Percentiles rank a stretch among this genome's conserved stretches.
phyloP scores from a whole-genome alignment of 2,797 vertebrate species.

The Threskiornis aethiopicus region DNA sequence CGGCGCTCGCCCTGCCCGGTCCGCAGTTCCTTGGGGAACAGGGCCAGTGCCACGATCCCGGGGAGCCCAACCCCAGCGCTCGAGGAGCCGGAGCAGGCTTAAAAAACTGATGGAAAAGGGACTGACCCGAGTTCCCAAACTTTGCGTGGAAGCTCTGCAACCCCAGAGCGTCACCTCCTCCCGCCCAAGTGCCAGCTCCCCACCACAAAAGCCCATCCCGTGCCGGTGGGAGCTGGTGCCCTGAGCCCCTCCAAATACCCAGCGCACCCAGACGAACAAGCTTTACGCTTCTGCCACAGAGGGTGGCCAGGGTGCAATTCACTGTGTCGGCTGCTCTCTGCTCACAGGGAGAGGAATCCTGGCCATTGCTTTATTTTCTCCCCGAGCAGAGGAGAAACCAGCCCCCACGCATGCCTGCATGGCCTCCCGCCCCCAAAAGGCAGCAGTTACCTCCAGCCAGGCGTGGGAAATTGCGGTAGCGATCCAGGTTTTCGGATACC shows the following conservation, averaged over 20 bases:
- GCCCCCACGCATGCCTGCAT: rapidly evolving
- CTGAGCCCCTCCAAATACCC: background rate
- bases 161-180: rapidly evolving
- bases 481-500: constrained; percentile 90
- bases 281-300: background rate
- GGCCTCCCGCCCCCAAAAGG: background rate
- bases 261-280: rapidly evolving
- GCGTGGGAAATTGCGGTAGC: constrained; percentile 88
- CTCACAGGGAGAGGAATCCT: background rate
- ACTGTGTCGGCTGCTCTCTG: background rate
- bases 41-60: rapidly evolving
- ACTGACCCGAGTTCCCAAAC: rapidly evolving
- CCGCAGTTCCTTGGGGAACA: rapidly evolving
- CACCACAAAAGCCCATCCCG: rapidly evolving
- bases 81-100: background rate
- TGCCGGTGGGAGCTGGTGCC: background rate
- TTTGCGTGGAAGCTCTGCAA: rapidly evolving
- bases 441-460: constrained; percentile 85
- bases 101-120: background rate
- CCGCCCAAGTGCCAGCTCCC: rapidly evolving
- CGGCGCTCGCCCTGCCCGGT: background rate
- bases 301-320: rapidly evolving
- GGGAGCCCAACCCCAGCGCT: background rate
- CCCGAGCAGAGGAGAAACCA: background rate
- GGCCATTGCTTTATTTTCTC: background rate